phyloP scores from a whole-genome alignment of 2,888 invertebrate species.

The Andrena praecox region DNA sequence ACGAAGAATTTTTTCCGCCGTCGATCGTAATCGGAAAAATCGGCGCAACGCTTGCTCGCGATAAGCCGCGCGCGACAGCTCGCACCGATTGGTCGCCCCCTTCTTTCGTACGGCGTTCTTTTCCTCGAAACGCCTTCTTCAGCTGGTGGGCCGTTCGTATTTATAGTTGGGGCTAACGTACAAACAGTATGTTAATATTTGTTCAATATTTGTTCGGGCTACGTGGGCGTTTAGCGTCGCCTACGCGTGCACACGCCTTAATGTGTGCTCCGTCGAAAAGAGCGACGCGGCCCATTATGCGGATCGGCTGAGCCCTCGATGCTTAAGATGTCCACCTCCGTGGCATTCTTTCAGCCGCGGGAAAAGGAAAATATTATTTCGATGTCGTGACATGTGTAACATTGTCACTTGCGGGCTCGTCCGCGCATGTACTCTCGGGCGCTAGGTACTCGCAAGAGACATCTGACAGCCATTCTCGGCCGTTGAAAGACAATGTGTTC shows the following conservation, averaged over 20 bases:
- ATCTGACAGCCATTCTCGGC: background rate
- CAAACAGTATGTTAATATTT: slow-evolving; percentile 75
- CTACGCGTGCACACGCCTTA: slow-evolving; percentile 57
- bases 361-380: slow-evolving; percentile 61
- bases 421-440: background rate
- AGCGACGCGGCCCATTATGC: slow-evolving; percentile 49
- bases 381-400: slow-evolving; percentile 52
- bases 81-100: background rate
- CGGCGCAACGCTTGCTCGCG: background rate
- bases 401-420: slow-evolving; percentile 5
- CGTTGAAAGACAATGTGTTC: background rate
- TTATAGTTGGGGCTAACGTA: slow-evolving; percentile 56
- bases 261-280: slow-evolving; percentile 56
- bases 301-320: slow-evolving; percentile 32
- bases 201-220: slow-evolving; percentile 76
- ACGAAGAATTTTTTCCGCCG: background rate
- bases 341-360: slow-evolving; percentile 31
- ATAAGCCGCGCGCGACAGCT: background rate
- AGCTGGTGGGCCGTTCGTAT: slow-evolving; percentile 46
- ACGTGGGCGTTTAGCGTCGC: slow-evolving; percentile 71
- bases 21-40: slow-evolving; percentile 1
- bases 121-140: slow-evolving; percentile 29
- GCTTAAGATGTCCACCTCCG: slow-evolving; percentile 50
- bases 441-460: background rate
- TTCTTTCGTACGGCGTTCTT: background rate